Evolutionary conservation across 1,140 invertebrate genomes (phyloP).

Genomic region (Drosophila pseudoobscura): DNA sequence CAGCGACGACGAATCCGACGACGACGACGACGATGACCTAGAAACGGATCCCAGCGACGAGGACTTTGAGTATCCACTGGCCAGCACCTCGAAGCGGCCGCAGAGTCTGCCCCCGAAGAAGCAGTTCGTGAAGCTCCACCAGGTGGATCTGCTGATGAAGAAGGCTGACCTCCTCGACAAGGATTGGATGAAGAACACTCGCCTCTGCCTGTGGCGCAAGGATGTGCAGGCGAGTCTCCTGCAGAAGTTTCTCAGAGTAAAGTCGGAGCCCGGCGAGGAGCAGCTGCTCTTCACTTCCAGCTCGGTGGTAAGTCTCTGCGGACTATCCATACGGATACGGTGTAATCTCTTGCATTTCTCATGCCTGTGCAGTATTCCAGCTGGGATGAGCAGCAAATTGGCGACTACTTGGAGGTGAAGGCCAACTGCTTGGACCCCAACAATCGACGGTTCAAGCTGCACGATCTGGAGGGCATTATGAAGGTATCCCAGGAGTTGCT

Average conservation of each 20-base stretch:
- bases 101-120: conserved; percentile 72
- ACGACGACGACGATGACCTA: conserved; percentile 54
- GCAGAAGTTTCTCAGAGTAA: conserved; percentile 77
- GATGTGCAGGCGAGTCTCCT: conserved; percentile 73
- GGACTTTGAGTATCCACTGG: conserved; percentile 47
- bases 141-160: conserved; percentile 67
- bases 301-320: conserved; percentile 71
- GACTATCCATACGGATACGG: not conserved
- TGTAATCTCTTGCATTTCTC: not conserved
- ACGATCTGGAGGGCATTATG: conserved; percentile 54
- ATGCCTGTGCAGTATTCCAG: conserved; percentile 68
- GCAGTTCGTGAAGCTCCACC: conserved; percentile 56
- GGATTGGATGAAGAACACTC: conserved; percentile 68
- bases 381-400: conserved; percentile 75
- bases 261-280: conserved; percentile 54
- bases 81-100: conserved; percentile 52
- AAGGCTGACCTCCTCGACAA: conserved; percentile 57
- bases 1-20: conserved; percentile 63
- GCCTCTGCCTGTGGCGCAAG: conserved; percentile 76
- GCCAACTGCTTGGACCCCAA: conserved; percentile 76
- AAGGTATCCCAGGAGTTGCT: conserved; percentile 54
- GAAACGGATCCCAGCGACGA: conserved; percentile 66
- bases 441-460: conserved; percentile 69
- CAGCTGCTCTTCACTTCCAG: conserved; percentile 78
- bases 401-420: conserved; percentile 69